A percentile compares a stretch with the other conserved stretches of the same genome.
Evolutionary conservation across 2,888 invertebrate species (phyloP).

Genomic region (Apotomis turbidana): DNA sequence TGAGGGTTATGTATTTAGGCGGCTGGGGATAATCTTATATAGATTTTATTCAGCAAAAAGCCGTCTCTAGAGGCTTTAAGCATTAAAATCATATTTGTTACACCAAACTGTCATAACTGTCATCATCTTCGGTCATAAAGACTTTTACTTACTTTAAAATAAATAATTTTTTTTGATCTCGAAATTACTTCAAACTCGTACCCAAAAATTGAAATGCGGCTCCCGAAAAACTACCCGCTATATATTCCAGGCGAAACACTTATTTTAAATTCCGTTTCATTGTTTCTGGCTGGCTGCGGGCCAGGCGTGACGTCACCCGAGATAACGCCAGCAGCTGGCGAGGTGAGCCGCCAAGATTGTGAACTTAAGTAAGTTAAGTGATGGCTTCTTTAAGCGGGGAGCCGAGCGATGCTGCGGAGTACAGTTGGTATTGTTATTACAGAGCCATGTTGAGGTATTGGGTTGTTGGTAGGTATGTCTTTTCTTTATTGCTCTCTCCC

Average conservation of each 20-base stretch:
- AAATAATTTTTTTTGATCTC: background rate
- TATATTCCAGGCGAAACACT: conserved; percentile 27
- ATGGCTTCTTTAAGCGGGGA: conserved; percentile 21
- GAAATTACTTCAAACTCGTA: background rate
- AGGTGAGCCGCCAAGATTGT: conserved; percentile 24
- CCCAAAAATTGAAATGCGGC: conserved; percentile 11
- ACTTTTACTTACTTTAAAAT: too few species aligned
- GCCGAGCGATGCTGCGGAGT: background rate
- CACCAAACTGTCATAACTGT: background rate
- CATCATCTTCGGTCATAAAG: background rate
- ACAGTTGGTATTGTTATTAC: background rate
- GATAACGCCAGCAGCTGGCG: conserved; percentile 19
- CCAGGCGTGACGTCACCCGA: conserved; percentile 37
- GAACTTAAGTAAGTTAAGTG: conserved; percentile 22
- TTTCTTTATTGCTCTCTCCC: background rate
- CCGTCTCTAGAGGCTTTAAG: background rate
- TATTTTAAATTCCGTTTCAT: conserved; percentile 42
- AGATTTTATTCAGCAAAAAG: background rate
- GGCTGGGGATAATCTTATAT: background rate
- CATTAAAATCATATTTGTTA: conserved; percentile 16
- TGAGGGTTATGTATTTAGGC: too few species aligned
- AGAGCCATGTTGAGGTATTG: background rate
- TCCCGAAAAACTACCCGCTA: conserved; percentile 8
- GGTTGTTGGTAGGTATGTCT: background rate
- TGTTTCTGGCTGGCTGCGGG: conserved; percentile 36